phyloP scores from a whole-genome alignment of 2,797 vertebrate species.

The Poeciliopsis presidionis region DNA sequence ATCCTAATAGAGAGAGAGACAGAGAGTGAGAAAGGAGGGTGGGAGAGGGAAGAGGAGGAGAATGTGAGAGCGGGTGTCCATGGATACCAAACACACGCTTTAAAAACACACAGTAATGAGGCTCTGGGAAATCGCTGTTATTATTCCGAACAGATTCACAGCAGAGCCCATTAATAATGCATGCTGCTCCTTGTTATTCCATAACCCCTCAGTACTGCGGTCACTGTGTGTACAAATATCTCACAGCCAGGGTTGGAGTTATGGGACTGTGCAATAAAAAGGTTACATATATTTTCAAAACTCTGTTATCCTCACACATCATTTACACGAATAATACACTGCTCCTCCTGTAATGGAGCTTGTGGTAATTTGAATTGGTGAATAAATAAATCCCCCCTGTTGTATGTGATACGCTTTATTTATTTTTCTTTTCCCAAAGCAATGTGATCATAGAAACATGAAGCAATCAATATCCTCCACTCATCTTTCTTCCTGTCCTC shows the following conservation, averaged over 20 bases:
- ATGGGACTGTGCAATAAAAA: conserved; percentile 80
- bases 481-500: conserved; percentile 44
- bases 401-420: conserved; percentile 22
- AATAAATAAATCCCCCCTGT: conserved; percentile 53
- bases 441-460: conserved; percentile 48
- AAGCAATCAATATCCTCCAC: conserved; percentile 55
- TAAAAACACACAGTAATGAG: conserved; percentile 87
- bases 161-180: conserved; percentile 90
- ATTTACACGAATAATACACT: conserved; percentile 68
- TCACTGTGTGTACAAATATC: conserved; percentile 95
- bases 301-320: conserved; percentile 59
- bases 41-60: conserved; percentile 63
- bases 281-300: conserved; percentile 81
- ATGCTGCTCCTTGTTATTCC: conserved; percentile 90
- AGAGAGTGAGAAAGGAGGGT: conserved; percentile 56
- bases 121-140: conserved; percentile 84
- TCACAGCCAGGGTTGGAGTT: conserved; percentile 85
- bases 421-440: conserved; percentile 9
- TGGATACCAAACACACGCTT: conserved; percentile 80
- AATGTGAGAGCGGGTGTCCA: conserved; percentile 78
- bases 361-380: conserved; percentile 61
- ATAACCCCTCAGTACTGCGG: conserved; percentile 85
- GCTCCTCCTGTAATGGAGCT: conserved; percentile 42
- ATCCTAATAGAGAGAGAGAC: conserved; percentile 85
- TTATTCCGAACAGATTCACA: conserved; percentile 87